Conservation (phyloP, 2,797 vertebrate genomes). For the Dipus sagitta region DNA sequence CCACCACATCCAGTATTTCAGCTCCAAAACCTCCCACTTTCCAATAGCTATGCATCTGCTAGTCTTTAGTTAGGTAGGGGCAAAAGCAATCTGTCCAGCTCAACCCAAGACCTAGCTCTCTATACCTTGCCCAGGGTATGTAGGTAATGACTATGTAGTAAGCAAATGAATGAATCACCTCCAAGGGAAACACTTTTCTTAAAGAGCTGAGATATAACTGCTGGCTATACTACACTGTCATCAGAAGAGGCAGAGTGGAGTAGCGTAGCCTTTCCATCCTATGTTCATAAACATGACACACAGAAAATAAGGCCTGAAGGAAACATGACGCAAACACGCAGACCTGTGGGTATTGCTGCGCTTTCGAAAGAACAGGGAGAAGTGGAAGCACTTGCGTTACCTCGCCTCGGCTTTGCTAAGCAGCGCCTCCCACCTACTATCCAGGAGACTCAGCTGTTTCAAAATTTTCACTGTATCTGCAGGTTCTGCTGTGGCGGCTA, state of each 20-base stretch:
- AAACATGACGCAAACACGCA: not conserved
- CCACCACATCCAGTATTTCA: not conserved
- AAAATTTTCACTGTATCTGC: slow-evolving; percentile 95
- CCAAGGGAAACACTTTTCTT: not conserved
- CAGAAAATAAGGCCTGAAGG: not conserved
- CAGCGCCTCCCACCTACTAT: slow-evolving; percentile 95
- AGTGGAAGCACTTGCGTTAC: slow-evolving; percentile 84
- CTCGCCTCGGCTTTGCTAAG: slow-evolving; percentile 96
- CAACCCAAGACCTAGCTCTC: not conserved
- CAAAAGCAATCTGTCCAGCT: not conserved
- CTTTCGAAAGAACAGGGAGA: not conserved
- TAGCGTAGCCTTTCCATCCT: too few species aligned
- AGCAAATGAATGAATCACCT: not conserved
- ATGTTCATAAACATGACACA: not conserved
- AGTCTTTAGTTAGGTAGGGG: not conserved
- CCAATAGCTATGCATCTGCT: not conserved
- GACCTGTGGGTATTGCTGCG: not conserved
- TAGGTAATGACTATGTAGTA: not conserved
- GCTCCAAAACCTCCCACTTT: not conserved
- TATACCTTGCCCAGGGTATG: not conserved
- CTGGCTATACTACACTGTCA: not conserved
- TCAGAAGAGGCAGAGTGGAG: not conserved
- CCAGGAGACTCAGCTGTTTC: slow-evolving; percentile 94
- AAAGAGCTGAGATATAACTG: not conserved
- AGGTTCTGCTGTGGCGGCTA: slow-evolving; percentile 94